phyloP scores from a whole-genome alignment of 2,113 vertebrate species.

The Pandion haliaetus region DNA sequence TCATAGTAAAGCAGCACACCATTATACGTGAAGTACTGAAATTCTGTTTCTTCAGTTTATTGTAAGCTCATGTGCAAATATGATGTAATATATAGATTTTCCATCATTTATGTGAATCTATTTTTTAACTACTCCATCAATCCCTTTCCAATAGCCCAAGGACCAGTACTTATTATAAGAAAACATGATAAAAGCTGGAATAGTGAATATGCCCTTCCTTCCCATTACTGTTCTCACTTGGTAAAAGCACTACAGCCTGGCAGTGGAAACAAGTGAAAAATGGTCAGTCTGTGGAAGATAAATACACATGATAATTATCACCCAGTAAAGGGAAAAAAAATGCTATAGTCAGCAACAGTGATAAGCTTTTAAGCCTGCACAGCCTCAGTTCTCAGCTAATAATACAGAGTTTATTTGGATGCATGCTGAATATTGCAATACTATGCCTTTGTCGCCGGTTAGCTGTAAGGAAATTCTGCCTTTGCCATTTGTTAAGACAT shows the following conservation, averaged over 20 bases:
- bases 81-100: background rate
- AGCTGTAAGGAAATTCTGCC: background rate
- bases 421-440: background rate
- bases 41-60: background rate
- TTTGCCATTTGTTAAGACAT: background rate
- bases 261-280: background rate
- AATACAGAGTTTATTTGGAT: background rate
- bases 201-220: background rate
- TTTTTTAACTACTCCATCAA: background rate
- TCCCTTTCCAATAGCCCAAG: background rate
- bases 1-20: background rate
- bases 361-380: background rate
- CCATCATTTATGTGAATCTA: background rate
- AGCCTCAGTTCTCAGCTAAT: background rate
- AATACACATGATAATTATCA: background rate
- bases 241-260: background rate
- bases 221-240: background rate
- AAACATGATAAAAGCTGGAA: background rate
- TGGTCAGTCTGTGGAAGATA: background rate
- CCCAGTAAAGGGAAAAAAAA: background rate
- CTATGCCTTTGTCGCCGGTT: background rate
- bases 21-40: background rate
- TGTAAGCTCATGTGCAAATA: background rate
- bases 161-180: background rate
- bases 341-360: background rate